Evolutionary conservation across 1,140 invertebrate species (phyloP).

Genomic region (Palaemon carinicauda): DNA sequence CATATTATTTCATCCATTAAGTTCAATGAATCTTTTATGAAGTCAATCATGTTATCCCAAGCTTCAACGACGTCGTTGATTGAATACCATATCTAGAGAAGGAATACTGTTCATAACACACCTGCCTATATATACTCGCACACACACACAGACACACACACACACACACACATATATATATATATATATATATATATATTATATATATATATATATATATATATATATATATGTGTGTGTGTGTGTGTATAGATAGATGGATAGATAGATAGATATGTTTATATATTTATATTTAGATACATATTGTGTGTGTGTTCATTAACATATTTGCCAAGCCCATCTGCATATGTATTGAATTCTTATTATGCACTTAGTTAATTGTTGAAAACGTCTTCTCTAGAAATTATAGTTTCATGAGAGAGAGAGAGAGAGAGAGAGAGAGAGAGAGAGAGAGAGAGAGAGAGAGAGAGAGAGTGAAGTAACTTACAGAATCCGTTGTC

Average conservation of each 20-base stretch:
- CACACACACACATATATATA: background rate
- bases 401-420: background rate
- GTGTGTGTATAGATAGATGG: background rate
- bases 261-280: background rate
- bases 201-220: constrained; percentile 2
- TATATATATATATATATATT: constrained; percentile 2
- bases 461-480: too few relatives aligned
- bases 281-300: background rate
- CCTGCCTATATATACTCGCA: background rate
- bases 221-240: background rate
- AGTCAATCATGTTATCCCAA: background rate
- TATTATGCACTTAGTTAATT: background rate
- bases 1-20: background rate
- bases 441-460: too few relatives aligned
- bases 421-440: too few relatives aligned
- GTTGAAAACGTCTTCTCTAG: background rate
- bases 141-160: background rate
- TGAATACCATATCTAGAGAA: constrained; percentile 26
- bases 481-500: too few relatives aligned
- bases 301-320: background rate
- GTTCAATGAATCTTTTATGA: background rate
- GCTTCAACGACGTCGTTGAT: constrained; percentile 6
- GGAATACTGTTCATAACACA: background rate
- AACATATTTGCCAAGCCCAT: background rate
- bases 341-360: background rate